Conservation (phyloP, 2,797 vertebrate genomes). For the Manis crassicaudata region DNA sequence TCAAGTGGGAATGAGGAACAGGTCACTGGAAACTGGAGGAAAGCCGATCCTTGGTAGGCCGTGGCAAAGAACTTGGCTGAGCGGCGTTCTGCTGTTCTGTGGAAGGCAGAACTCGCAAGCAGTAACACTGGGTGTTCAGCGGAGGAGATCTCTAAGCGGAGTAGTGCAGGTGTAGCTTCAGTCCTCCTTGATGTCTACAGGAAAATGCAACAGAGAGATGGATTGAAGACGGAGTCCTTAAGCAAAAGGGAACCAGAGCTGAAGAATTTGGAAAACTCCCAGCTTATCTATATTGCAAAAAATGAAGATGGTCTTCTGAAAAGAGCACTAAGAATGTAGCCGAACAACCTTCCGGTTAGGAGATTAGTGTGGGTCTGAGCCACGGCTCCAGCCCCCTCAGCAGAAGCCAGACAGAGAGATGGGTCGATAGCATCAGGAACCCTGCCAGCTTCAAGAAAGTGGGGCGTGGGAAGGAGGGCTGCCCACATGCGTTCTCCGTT, state of each 20-base stretch:
- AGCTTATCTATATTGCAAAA: not conserved
- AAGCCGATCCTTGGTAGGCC: not conserved
- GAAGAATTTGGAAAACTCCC: not conserved
- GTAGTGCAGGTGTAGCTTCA: not conserved
- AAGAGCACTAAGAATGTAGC: not conserved
- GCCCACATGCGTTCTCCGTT: not conserved
- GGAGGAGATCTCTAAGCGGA: slow-evolving; percentile 16
- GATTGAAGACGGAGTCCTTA: not conserved
- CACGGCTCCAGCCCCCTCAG: not conserved
- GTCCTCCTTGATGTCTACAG: not conserved
- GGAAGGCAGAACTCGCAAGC: not conserved
- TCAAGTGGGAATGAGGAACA: not conserved
- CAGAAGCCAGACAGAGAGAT: not conserved
- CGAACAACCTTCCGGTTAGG: not conserved
- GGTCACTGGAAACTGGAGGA: not conserved
- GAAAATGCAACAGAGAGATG: not conserved
- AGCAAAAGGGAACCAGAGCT: not conserved
- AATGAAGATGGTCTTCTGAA: not conserved
- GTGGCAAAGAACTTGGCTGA: not conserved
- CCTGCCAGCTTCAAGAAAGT: not conserved
- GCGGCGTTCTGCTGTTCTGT: not conserved
- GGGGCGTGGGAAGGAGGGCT: not conserved
- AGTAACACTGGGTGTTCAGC: not conserved
- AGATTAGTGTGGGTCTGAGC: not conserved
- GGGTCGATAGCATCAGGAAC: not conserved